Evolutionary conservation across 2,888 invertebrate species (phyloP).

Genomic region (Seladonia tumulorum): DNA sequence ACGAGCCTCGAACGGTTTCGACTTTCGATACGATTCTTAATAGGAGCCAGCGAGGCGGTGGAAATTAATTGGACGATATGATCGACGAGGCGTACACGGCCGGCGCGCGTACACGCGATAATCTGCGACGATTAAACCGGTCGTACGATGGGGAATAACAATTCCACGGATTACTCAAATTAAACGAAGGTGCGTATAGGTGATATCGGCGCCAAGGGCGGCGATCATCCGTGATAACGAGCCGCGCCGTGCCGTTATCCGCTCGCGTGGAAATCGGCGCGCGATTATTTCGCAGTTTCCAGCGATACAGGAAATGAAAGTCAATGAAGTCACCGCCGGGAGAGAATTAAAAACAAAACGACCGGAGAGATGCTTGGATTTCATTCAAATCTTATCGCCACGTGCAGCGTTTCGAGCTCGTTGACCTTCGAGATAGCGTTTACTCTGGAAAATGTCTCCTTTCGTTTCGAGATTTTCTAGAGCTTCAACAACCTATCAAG

Average conservation of each 20-base stretch:
- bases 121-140: conserved; percentile 8
- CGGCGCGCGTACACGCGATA: conserved; percentile 1
- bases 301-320: conserved; percentile 7
- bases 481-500: too few relatives aligned
- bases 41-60: conserved; percentile 5
- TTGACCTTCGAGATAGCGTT: neutral
- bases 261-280: conserved; percentile 11
- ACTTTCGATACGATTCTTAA: neutral
- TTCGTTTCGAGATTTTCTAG: too few relatives aligned
- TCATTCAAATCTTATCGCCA: neutral
- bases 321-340: neutral
- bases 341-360: conserved; percentile 7
- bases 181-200: conserved; percentile 18
- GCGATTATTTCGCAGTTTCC: conserved; percentile 14
- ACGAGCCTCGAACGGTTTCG: neutral
- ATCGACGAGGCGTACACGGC: neutral
- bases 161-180: conserved; percentile 26
- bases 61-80: conserved; percentile 40
- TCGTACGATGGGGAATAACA: neutral
- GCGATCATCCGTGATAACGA: conserved; percentile 35
- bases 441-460: too few relatives aligned
- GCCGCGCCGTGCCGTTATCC: neutral
- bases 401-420: conserved; percentile 1
- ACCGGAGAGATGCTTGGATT: neutral
- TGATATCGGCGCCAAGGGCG: neutral